Base-by-base conservation (phyloP, 2,797 vertebrate species). In the Falco peregrinus region DNA sequence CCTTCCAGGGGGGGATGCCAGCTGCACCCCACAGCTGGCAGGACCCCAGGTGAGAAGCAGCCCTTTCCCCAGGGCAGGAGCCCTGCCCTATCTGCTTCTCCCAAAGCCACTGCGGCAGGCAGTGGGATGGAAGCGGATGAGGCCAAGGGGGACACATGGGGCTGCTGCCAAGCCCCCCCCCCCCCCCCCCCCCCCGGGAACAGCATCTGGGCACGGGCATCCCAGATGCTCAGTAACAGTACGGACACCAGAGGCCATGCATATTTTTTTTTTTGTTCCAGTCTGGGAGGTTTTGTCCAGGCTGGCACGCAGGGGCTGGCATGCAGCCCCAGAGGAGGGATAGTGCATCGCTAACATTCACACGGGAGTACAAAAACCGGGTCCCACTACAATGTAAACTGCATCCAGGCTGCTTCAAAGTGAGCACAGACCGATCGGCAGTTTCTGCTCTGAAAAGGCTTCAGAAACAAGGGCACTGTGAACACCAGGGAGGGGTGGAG, bases 241-340 rank as follows among this genome's bases (percentile, higher is more conserved):
- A 96, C 87, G 50, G 81, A 97, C 95, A 98, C 97, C 97, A 73
- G 95, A 97, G 97, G 96, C 97, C 98, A 98, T 98, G 98, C 98
- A 98, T 89, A 91, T 37, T 37, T 10, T 94, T 87, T 43, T 43
- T 43, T 43, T 43, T 92, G 96, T 84, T 97, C 97, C 88, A 31
- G 92, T 76, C 75, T 89, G 96, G 93, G 97, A 94, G 86, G 87
- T 85, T 94, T 69, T 63, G 94, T 37, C 90, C 81, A 78, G 81
- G 94, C 94, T 92, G 59, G 93, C 77, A 93, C 74, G 93, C 70
- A 92, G 94, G 57, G 87, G 97, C 96, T 85, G 80, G 18, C 11
- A 48, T 28, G 16, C 89, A 95, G 96, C 97, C 97, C 94, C 82
- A 29, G 97, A 96, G 98, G 98, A 98, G 98, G 98, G 98, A 93